Evolutionary conservation across 2,888 invertebrate genomes (phyloP).

Genomic region (Temnothorax rugatulus): DNA sequence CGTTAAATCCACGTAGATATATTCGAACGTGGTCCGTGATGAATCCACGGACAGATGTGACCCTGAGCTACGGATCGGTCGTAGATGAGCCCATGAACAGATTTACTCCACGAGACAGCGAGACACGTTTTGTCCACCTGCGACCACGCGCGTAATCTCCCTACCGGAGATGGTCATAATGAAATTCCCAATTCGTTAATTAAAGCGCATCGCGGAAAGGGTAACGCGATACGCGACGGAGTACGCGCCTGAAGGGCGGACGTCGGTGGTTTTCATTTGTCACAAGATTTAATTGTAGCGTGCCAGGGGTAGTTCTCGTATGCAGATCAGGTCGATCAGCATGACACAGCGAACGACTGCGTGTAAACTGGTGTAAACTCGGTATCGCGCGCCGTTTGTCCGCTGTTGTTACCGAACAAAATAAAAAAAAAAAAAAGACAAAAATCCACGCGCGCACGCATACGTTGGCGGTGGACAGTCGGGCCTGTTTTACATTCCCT

Average conservation of each 20-base stretch:
- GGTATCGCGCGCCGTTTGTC: conserved; percentile 51
- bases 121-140: conserved; percentile 35
- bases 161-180: conserved; percentile 61
- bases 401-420: conserved; percentile 41
- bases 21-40: conserved; percentile 14
- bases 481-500: conserved; percentile 60
- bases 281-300: conserved; percentile 71
- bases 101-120: conserved; percentile 36
- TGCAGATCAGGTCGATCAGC: conserved; percentile 62
- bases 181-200: conserved; percentile 74
- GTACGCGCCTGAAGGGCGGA: conserved; percentile 47
- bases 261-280: conserved; percentile 66
- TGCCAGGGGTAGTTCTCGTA: conserved; percentile 57
- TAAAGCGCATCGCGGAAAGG: conserved; percentile 71
- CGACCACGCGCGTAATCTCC: conserved; percentile 25
- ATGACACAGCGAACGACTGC: conserved; percentile 44
- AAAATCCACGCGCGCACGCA: conserved; percentile 10
- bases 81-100: conserved; percentile 37
- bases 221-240: conserved; percentile 67
- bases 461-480: conserved; percentile 7
- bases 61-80: conserved; percentile 13
- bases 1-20: conserved; percentile 28
- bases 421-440: not conserved
- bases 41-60: conserved; percentile 43
- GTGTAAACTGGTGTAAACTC: conserved; percentile 47